These are phyloP conservation scores for Drosophila planitibia DNA, from an alignment of 2,888 invertebrate genomes.

Conservation along the genomic window DNA sequence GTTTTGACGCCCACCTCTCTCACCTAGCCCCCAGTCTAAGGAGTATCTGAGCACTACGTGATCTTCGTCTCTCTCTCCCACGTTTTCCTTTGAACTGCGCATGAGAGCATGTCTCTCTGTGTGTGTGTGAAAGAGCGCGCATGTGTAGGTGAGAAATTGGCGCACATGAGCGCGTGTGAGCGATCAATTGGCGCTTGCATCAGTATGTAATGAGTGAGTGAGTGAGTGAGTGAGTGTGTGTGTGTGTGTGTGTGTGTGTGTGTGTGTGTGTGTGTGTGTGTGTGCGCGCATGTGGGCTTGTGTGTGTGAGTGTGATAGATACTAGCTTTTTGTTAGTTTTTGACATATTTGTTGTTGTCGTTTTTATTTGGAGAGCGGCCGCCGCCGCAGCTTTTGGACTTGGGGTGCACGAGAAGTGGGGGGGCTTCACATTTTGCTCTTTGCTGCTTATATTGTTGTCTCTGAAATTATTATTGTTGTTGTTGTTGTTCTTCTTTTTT, in stretches of 20 bases:
- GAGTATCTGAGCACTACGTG: conserved; percentile 47
- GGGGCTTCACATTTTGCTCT: conserved; percentile 58
- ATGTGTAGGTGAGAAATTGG: conserved; percentile 78
- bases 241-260: conserved; percentile 3
- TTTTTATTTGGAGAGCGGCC: conserved; percentile 52
- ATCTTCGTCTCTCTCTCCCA: conserved; percentile 6
- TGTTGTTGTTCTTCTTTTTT: conserved; percentile 35
- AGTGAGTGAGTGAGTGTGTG: neutral
- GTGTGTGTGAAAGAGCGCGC: conserved; percentile 48
- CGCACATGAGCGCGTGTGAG: conserved; percentile 62
- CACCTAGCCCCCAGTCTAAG: conserved; percentile 23
- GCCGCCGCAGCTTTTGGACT: conserved; percentile 37
- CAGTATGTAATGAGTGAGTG: conserved; percentile 14
- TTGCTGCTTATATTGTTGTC: conserved; percentile 30
- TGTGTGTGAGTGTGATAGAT: conserved; percentile 38
- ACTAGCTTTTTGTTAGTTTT: conserved; percentile 70
- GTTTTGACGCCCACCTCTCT: conserved; percentile 23
- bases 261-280: conserved; percentile 4
- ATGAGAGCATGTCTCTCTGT: conserved; percentile 51
- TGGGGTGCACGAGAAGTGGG: conserved; percentile 61
- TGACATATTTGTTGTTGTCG: conserved; percentile 74
- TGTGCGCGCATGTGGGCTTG: conserved; percentile 14
- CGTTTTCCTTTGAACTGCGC: conserved; percentile 39
- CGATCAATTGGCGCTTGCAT: conserved; percentile 72
- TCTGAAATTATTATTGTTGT: conserved; percentile 25